phyloP scores from a whole-genome alignment of 2,888 invertebrate genomes.

The Leptinotarsa haldemani region DNA sequence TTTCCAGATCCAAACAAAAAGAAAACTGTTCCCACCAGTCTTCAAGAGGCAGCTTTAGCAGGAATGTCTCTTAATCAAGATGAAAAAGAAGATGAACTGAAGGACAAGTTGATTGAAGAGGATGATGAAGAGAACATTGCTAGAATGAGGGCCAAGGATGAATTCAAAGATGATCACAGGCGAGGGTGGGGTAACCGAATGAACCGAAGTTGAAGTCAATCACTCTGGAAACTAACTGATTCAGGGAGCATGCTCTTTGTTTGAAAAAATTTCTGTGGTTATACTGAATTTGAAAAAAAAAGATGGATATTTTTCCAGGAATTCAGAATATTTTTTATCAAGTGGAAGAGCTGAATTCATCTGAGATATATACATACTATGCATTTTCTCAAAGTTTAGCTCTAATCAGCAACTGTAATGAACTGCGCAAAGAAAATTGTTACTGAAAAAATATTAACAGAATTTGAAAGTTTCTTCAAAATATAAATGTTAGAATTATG shows the following conservation, averaged over 20 bases:
- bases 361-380: neutral
- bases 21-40: constrained; percentile 55
- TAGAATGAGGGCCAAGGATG: constrained; percentile 80
- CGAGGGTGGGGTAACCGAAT: constrained; percentile 89
- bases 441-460: no score
- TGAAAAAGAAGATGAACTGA: constrained; percentile 73
- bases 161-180: constrained; percentile 88
- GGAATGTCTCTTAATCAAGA: constrained; percentile 63
- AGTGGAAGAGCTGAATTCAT: neutral
- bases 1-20: constrained; percentile 68
- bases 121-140: constrained; percentile 80
- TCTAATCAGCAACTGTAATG: neutral
- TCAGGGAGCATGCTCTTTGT: neutral
- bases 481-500: no score
- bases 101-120: constrained; percentile 74
- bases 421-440: no score
- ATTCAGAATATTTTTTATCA: neutral
- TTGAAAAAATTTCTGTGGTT: neutral
- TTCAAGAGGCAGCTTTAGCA: constrained; percentile 62
- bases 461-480: no score
- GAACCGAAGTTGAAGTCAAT: constrained; percentile 74
- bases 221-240: neutral
- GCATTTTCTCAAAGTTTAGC: neutral
- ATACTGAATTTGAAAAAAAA: neutral
- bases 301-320: neutral